Percentiles rank a stretch among this genome's conserved stretches.
These are phyloP conservation scores for Eublepharis macularius DNA, from an alignment of 2,113 vertebrate genomes.

Conservation along the genomic window DNA sequence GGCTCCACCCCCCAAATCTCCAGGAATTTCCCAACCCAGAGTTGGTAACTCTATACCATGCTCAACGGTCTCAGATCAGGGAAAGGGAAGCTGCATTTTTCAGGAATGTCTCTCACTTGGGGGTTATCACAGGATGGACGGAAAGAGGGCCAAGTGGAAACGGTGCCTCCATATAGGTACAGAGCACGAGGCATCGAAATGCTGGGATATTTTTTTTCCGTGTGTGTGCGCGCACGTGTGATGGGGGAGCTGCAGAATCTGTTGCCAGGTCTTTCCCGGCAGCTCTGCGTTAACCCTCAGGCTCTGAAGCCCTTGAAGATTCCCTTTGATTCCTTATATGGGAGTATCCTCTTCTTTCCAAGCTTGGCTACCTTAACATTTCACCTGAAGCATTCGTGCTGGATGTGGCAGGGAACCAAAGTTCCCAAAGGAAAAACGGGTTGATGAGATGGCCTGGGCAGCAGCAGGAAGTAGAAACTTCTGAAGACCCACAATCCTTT, in stretches of 20 bases:
- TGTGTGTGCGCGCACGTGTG: background rate
- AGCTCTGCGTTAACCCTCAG: background rate
- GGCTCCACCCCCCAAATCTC: no score
- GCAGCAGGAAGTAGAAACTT: background rate
- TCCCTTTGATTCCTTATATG: background rate
- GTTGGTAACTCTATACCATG: no score
- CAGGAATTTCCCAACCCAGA: no score
- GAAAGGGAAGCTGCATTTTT: no score
- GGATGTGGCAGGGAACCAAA: background rate
- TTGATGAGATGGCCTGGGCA: background rate
- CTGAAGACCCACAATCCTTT: background rate
- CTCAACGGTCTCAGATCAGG: no score
- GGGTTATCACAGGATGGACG: background rate
- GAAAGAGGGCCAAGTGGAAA: background rate
- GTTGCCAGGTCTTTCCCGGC: background rate
- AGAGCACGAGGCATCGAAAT: background rate
- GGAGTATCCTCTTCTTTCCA: background rate
- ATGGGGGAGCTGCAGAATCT: background rate
- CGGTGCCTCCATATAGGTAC: no score
- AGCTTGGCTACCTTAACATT: background rate
- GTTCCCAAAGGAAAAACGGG: background rate
- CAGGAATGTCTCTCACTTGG: no score
- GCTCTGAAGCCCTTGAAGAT: background rate
- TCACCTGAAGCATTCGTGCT: constrained; percentile 1
- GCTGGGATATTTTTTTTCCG: background rate